Evolutionary conservation across 1,140 invertebrate species (phyloP).

Genomic region (Steinernema feltiae): DNA sequence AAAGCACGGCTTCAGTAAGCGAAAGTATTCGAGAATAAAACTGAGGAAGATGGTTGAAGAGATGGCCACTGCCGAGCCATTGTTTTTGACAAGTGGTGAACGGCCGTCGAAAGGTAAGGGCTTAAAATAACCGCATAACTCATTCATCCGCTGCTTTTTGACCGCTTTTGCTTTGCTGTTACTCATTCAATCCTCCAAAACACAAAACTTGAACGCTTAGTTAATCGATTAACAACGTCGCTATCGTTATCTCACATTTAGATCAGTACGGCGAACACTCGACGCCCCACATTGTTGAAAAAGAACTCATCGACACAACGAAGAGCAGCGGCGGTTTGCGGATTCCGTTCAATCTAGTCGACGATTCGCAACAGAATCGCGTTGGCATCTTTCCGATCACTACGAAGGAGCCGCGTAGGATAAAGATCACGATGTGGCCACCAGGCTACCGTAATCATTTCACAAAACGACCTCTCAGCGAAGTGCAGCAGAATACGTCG

Average conservation of each 20-base stretch:
- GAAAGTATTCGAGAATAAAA: neutral
- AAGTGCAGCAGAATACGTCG: neutral
- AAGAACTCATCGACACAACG: neutral
- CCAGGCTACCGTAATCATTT: conserved; percentile 8
- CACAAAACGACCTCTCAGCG: neutral
- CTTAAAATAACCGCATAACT: neutral
- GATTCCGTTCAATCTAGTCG: neutral
- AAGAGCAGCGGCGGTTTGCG: neutral
- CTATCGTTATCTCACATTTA: neutral
- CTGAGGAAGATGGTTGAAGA: conserved; percentile 6
- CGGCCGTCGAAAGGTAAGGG: neutral
- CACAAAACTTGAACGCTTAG: neutral
- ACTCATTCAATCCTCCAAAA: neutral
- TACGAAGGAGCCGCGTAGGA: neutral
- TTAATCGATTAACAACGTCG: neutral
- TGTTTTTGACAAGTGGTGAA: neutral
- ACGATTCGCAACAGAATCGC: neutral
- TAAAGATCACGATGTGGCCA: conserved; percentile 8
- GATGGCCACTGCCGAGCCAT: neutral
- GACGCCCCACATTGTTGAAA: neutral
- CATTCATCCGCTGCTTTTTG: neutral
- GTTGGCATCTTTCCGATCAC: neutral
- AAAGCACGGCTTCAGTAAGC: neutral
- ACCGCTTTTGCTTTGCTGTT: neutral
- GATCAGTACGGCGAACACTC: neutral